phyloP scores from a whole-genome alignment of 2,113 vertebrate genomes.

The Leucoraja erinaceus region DNA sequence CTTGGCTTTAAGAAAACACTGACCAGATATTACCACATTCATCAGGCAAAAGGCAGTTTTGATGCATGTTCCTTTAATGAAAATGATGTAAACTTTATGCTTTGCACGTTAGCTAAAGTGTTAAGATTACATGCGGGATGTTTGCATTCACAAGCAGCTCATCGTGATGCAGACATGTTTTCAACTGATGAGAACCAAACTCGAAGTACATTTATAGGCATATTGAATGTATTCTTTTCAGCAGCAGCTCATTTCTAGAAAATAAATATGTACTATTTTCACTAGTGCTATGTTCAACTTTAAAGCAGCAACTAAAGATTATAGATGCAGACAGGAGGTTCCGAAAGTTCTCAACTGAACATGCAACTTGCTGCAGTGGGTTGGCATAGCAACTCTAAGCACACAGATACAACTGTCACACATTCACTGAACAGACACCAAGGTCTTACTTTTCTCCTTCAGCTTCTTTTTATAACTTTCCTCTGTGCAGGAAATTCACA shows the following conservation, averaged over 20 bases:
- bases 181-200: neutral
- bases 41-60: neutral
- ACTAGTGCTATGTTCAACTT: slow-evolving; percentile 55
- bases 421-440: slow-evolving; percentile 13
- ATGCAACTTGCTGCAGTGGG: slow-evolving; percentile 67
- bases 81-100: neutral
- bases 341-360: slow-evolving; percentile 55
- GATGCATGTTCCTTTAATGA: neutral
- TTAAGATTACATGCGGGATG: neutral
- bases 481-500: slow-evolving; percentile 78
- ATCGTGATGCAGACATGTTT: neutral
- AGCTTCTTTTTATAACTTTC: slow-evolving; percentile 96
- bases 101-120: neutral
- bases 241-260: neutral
- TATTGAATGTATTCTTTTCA: neutral
- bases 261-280: neutral
- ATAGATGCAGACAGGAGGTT: slow-evolving; percentile 53
- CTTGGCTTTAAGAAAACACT: neutral
- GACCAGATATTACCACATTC: neutral
- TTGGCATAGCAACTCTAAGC: slow-evolving; percentile 42
- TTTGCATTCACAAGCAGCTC: neutral
- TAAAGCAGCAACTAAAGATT: slow-evolving; percentile 44
- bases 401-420: neutral
- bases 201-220: neutral
- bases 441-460: slow-evolving; percentile 96